Percentiles rank a stretch among this genome's conserved stretches.
These are phyloP conservation scores for Rhincodon typus DNA, from an alignment of 2,797 vertebrate species.

Conservation along the genomic window DNA sequence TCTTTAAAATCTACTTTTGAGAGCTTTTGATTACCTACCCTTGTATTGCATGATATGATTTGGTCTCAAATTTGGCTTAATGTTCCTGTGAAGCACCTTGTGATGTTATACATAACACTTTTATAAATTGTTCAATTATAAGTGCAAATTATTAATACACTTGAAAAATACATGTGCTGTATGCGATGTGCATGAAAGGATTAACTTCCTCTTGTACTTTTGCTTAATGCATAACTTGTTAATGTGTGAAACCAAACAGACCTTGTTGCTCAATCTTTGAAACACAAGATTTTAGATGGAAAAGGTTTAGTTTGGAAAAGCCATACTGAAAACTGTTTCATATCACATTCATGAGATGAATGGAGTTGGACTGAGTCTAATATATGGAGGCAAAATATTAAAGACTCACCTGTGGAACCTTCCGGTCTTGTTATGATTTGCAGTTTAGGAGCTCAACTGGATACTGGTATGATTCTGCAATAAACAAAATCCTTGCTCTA, in stretches of 20 bases:
- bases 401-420: not conserved
- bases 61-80: not conserved
- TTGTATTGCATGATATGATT: not conserved
- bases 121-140: no score
- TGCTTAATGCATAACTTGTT: not conserved
- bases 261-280: not conserved
- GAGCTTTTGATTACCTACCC: not conserved
- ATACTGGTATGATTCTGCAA: not conserved
- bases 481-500: not conserved
- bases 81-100: not conserved
- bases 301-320: no score
- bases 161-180: not conserved
- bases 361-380: not conserved
- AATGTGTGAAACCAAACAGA: not conserved
- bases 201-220: not conserved
- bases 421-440: not conserved
- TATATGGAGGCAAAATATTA: not conserved
- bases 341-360: not conserved
- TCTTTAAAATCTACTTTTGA: not conserved
- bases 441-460: not conserved
- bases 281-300: not conserved
- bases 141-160: not conserved
- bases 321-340: not conserved
- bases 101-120: not conserved
- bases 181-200: not conserved